These are phyloP conservation scores for Odontomachus brunneus DNA, from an alignment of 1,140 invertebrate species.

Conservation along the genomic window DNA sequence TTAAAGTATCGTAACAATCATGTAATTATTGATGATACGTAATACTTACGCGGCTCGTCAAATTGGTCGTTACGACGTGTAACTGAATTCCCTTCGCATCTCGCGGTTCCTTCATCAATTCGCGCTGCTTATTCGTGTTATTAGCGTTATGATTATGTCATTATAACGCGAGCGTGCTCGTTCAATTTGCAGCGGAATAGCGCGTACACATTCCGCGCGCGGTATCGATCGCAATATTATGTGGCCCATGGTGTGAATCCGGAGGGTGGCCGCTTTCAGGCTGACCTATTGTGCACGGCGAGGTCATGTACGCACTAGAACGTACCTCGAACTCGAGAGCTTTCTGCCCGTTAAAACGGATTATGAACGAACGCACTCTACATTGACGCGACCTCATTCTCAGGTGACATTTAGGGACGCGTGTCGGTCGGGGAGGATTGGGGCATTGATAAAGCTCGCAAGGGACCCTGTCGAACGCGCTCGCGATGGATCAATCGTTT, in stretches of 20 bases:
- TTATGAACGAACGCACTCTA: conserved; percentile 24
- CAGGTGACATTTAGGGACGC: neutral
- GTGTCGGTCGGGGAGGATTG: neutral
- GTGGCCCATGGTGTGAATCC: neutral
- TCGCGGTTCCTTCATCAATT: conserved; percentile 20
- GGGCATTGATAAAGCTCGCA: conserved; percentile 7
- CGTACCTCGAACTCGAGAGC: conserved; percentile 37
- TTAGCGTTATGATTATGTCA: neutral
- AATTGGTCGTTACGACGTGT: neutral
- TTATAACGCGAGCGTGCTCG: neutral
- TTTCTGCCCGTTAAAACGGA: conserved; percentile 54
- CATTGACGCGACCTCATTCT: conserved; percentile 62
- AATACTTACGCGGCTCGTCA: neutral
- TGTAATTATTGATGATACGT: neutral
- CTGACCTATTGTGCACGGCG: conserved; percentile 31
- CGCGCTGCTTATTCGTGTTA: conserved; percentile 31
- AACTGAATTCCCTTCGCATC: neutral
- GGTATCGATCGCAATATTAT: conserved; percentile 30
- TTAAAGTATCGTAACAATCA: neutral
- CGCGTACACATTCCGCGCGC: neutral
- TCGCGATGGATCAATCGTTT: neutral
- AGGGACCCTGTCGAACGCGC: neutral
- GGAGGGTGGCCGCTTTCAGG: conserved; percentile 28
- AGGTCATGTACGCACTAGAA: neutral
- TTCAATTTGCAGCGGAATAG: conserved; percentile 18